Conservation (phyloP, 2,113 vertebrate genomes). For the Sylvilagus bachmani region DNA sequence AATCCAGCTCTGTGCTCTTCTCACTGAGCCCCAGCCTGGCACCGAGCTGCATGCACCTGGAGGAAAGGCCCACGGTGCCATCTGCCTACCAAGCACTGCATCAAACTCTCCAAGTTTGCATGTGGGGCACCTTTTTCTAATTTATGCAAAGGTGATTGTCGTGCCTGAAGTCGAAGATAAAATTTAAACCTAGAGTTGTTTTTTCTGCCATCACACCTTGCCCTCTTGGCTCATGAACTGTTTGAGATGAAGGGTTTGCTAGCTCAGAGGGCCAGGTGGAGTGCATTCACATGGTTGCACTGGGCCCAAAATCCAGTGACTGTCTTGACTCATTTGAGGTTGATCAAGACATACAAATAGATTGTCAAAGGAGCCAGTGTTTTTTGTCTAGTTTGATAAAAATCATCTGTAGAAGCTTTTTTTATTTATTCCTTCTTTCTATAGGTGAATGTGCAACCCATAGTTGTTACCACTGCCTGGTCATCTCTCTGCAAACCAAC, state of each 20-base stretch:
- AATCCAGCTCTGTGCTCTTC: too few species aligned
- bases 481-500: background rate
- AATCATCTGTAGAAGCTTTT: background rate
- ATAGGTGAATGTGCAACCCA: background rate
- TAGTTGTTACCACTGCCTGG: background rate
- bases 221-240: background rate
- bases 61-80: background rate
- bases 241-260: background rate
- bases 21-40: background rate
- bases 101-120: background rate
- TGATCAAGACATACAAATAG: background rate
- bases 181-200: background rate
- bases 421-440: background rate
- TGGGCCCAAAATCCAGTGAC: background rate
- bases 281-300: background rate
- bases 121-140: background rate
- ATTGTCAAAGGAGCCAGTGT: background rate
- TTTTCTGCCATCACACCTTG: background rate
- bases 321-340: background rate
- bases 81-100: background rate
- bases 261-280: background rate
- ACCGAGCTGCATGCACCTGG: background rate
- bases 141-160: background rate
- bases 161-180: background rate
- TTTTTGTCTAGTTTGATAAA: conserved; percentile 7